Percentiles rank a stretch among this genome's conserved stretches.
These are phyloP conservation scores for Bradypodion pumilum DNA, from an alignment of 2,797 vertebrate genomes.

Conservation along the genomic window DNA sequence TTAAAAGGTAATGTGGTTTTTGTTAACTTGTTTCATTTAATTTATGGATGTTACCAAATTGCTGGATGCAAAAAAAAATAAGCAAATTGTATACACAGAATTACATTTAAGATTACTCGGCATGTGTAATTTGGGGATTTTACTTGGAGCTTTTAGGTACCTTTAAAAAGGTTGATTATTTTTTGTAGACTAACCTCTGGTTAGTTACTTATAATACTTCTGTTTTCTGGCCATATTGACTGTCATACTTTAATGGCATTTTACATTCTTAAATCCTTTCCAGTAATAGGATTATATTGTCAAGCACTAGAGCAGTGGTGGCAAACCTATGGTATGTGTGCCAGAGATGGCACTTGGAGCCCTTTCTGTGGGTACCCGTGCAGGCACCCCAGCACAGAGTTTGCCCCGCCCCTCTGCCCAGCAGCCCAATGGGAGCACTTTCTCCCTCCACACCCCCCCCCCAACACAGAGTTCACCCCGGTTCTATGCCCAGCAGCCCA, in stretches of 20 bases:
- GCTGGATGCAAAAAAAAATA: slow-evolving; percentile 89
- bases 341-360: no score
- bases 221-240: slow-evolving; percentile 54
- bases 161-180: slow-evolving; percentile 35
- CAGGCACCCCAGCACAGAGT: no score
- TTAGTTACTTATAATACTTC: slow-evolving; percentile 50
- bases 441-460: no score
- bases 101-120: slow-evolving; percentile 50
- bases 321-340: no score
- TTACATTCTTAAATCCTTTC: slow-evolving; percentile 25
- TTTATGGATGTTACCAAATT: slow-evolving; percentile 70
- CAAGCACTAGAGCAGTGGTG: no score
- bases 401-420: no score
- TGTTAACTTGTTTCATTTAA: slow-evolving; percentile 38
- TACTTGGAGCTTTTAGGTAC: slow-evolving; percentile 56
- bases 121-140: slow-evolving; percentile 19
- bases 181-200: no score
- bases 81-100: slow-evolving; percentile 37
- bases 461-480: no score
- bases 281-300: background rate
- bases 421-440: no score
- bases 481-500: no score
- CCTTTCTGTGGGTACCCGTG: no score
- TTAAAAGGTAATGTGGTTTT: slow-evolving; percentile 17
- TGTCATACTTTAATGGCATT: slow-evolving; percentile 65